These are phyloP conservation scores for Cosmia trapezina DNA, from an alignment of 2,888 invertebrate species.

Conservation along the genomic window DNA sequence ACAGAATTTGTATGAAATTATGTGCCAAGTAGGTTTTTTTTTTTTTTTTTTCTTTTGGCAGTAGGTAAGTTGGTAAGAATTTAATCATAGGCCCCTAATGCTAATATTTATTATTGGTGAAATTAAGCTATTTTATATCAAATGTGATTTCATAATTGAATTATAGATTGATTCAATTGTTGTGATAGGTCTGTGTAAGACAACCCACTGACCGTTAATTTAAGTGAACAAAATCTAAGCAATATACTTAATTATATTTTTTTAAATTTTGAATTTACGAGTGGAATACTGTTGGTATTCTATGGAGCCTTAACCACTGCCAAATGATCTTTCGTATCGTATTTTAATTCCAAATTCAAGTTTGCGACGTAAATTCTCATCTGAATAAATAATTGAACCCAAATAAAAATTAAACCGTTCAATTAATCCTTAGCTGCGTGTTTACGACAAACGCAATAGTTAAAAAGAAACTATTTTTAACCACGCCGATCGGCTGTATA, in stretches of 20 bases:
- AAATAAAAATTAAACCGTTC: conserved; percentile 1
- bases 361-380: not conserved
- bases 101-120: no score
- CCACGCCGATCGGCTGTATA: conserved; percentile 70
- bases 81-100: no score
- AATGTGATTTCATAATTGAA: not conserved
- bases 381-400: conserved; percentile 8
- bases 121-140: not conserved
- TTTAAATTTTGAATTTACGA: not conserved
- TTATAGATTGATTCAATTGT: not conserved
- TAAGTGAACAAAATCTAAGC: not conserved
- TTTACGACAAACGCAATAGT: conserved; percentile 28
- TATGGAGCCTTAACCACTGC: conserved; percentile 7
- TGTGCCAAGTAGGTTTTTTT: no score
- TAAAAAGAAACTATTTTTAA: conserved; percentile 75
- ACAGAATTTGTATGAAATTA: no score
- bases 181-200: not conserved
- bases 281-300: not conserved
- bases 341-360: conserved; percentile 22
- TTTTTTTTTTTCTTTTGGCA: no score
- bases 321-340: conserved; percentile 10
- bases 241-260: not conserved
- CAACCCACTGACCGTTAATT: no score
- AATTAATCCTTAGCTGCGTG: conserved; percentile 18
- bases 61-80: no score